phyloP scores from a whole-genome alignment of 2,113 vertebrate genomes.

The Carassius carassius region DNA sequence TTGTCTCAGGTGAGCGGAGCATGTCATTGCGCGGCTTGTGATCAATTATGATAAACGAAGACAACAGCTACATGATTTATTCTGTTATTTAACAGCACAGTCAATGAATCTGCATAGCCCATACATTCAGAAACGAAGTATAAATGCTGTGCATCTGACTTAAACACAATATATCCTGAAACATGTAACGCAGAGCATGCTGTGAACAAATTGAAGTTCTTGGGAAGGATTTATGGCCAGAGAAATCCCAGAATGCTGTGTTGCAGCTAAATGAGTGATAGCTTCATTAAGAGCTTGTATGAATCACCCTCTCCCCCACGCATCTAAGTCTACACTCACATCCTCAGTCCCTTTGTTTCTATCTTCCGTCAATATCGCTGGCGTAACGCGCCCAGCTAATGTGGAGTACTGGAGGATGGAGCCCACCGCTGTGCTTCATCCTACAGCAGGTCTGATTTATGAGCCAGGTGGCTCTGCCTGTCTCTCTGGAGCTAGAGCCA shows the following conservation, averaged over 20 bases:
- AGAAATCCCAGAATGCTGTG: slow-evolving; percentile 28
- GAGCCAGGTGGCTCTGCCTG: slow-evolving; percentile 68
- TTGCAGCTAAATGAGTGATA: slow-evolving; percentile 28
- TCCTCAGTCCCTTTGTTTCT: slow-evolving; percentile 29
- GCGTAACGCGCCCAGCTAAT: slow-evolving; percentile 56
- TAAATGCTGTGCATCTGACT: background rate
- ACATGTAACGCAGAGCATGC: slow-evolving; percentile 1
- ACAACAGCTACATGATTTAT: slow-evolving; percentile 18
- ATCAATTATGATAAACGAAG: slow-evolving; percentile 30
- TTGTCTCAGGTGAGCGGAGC: slow-evolving; percentile 36
- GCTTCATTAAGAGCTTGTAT: slow-evolving; percentile 38
- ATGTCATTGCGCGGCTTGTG: slow-evolving; percentile 29
- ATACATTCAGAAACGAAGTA: background rate
- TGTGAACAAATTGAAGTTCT: slow-evolving; percentile 23
- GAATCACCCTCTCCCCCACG: slow-evolving; percentile 28
- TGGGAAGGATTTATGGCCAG: slow-evolving; percentile 22
- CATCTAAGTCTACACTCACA: slow-evolving; percentile 25
- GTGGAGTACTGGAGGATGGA: slow-evolving; percentile 57
- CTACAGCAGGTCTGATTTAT: slow-evolving; percentile 70
- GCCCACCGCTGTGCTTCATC: slow-evolving; percentile 59
- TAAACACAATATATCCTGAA: slow-evolving; percentile 2
- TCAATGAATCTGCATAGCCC: background rate
- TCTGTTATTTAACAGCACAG: slow-evolving; percentile 5
- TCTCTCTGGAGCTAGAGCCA: slow-evolving; percentile 58
- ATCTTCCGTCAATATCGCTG: slow-evolving; percentile 3